Conservation (phyloP, 2,888 invertebrate genomes). For the Caenorhabditis doughertyi region DNA sequence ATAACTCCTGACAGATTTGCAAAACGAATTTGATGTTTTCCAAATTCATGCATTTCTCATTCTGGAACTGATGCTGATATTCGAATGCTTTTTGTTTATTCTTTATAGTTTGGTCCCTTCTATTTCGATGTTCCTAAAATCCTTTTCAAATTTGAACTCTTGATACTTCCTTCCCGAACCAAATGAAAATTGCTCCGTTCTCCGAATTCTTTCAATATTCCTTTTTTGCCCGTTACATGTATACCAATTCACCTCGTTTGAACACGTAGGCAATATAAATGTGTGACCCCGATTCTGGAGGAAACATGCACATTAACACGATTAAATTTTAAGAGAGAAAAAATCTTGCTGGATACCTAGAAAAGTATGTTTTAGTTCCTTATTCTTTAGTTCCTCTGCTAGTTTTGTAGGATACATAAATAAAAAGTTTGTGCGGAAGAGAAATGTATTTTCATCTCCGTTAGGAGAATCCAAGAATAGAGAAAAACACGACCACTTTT, state of each 20-base stretch:
- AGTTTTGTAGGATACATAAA: not conserved
- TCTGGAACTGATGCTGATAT: no score
- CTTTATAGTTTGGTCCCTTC: not conserved
- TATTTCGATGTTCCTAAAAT: not conserved
- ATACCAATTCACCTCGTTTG: not conserved
- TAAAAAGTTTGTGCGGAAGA: not conserved
- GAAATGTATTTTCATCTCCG: not conserved
- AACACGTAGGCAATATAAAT: slow-evolving; percentile 37
- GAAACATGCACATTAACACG: slow-evolving; percentile 41
- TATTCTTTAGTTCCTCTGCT: not conserved
- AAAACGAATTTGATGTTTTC: no score
- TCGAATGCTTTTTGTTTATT: no score
- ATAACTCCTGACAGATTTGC: no score
- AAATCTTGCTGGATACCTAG: slow-evolving; percentile 22
- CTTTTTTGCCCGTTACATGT: not conserved
- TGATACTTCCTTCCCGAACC: not conserved
- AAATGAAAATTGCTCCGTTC: not conserved
- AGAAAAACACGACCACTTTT: not conserved
- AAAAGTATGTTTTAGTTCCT: slow-evolving; percentile 13
- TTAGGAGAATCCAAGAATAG: not conserved
- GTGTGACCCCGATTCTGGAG: slow-evolving; percentile 10
- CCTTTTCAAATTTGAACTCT: not conserved
- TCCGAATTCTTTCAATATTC: not conserved
- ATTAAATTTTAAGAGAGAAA: slow-evolving; percentile 28
- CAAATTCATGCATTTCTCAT: no score